Percentiles rank a stretch among this genome's conserved stretches.
Conservation (phyloP, 2,797 vertebrate genomes). For the Semotilus atromaculatus region DNA sequence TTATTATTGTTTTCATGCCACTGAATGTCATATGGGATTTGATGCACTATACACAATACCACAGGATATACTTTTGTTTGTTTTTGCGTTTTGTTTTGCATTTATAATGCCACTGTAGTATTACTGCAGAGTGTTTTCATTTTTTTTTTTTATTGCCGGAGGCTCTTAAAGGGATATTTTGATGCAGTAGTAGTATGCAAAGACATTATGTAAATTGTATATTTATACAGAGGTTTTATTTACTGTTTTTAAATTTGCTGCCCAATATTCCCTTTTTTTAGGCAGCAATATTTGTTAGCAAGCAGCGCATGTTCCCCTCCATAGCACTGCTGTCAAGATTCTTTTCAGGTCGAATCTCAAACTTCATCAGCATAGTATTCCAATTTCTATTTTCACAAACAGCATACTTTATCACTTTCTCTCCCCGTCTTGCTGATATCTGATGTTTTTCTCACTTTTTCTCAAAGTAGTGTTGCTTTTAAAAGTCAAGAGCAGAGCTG, state of each 20-base stretch:
- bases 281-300: background rate
- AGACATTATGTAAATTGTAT: background rate
- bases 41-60: background rate
- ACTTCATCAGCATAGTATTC: slow-evolving; percentile 16
- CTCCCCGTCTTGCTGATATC: slow-evolving; percentile 14
- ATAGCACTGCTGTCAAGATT: background rate
- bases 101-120: slow-evolving; percentile 21
- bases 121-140: background rate
- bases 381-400: slow-evolving; percentile 28
- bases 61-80: slow-evolving; percentile 3
- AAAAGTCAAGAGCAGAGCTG: slow-evolving; percentile 52
- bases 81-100: slow-evolving; percentile 5
- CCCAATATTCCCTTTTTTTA: background rate
- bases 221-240: background rate
- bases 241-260: background rate
- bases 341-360: slow-evolving; percentile 39
- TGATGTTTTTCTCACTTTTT: slow-evolving; percentile 27
- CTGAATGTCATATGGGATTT: background rate
- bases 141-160: slow-evolving; percentile 1
- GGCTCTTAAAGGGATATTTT: background rate
- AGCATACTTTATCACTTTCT: slow-evolving; percentile 33
- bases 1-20: slow-evolving; percentile 1
- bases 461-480: slow-evolving; percentile 47
- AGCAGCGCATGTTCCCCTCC: background rate
- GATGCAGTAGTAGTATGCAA: background rate